Evolutionary conservation across 2,113 vertebrate genomes (phyloP).

Genomic region (Nycticorax nycticorax): DNA sequence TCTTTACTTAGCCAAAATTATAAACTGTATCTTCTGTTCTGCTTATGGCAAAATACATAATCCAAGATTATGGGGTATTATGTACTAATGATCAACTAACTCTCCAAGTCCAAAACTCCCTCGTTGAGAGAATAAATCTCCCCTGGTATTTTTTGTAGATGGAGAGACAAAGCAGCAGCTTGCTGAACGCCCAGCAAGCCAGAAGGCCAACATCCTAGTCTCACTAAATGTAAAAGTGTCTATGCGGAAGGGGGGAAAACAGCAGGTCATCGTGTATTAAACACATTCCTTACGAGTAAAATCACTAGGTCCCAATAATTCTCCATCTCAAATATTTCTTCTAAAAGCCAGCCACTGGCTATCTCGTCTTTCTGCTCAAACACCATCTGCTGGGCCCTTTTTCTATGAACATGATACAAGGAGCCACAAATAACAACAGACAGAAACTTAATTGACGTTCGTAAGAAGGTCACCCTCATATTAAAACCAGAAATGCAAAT

Average conservation of each 20-base stretch:
- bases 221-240: neutral
- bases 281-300: neutral
- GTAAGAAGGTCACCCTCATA: neutral
- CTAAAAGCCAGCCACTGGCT: neutral
- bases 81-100: neutral
- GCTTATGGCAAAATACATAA: neutral
- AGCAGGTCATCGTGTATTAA: neutral
- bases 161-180: neutral
- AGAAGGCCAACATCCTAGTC: neutral
- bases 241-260: neutral
- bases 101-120: neutral
- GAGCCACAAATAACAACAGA: neutral
- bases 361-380: neutral
- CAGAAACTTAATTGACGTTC: neutral
- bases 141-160: neutral
- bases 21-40: neutral
- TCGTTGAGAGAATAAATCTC: neutral
- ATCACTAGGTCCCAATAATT: neutral
- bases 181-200: neutral
- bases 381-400: neutral
- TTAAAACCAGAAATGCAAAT: neutral
- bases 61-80: neutral
- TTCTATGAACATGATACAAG: neutral
- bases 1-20: neutral
- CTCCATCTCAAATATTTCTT: neutral